Percentiles rank a stretch among this genome's conserved stretches.
Conservation (phyloP, 2,113 vertebrate species). For the Pitta sordida region DNA sequence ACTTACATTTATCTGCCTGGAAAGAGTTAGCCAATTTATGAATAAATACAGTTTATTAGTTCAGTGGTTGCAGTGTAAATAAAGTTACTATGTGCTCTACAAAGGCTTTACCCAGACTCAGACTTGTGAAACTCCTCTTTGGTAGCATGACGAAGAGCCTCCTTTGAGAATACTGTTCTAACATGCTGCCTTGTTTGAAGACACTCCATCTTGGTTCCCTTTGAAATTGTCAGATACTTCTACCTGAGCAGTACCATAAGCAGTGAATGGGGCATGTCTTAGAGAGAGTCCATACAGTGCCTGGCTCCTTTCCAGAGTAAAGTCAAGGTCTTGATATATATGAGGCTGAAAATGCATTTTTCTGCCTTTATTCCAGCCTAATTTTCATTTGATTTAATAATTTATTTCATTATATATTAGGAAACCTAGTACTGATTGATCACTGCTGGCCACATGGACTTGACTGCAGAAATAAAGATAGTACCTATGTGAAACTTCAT, state of each 20-base stretch:
- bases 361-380: not conserved
- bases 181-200: not conserved
- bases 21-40: not conserved
- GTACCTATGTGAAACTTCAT: not conserved
- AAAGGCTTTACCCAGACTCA: not conserved
- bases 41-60: not conserved
- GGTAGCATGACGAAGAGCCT: not conserved
- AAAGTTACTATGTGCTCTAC: not conserved
- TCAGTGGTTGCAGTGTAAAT: not conserved
- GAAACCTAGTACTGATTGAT: not conserved
- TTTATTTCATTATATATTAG: not conserved
- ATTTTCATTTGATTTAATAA: not conserved
- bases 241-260: not conserved
- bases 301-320: accelerated
- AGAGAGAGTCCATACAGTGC: not conserved
- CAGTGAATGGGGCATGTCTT: accelerated
- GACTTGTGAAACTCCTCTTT: not conserved
- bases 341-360: accelerated
- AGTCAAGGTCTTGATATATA: not conserved
- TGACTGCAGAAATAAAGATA: not conserved
- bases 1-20: not conserved
- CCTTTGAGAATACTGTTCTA: not conserved
- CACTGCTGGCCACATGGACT: not conserved
- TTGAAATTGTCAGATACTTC: not conserved
- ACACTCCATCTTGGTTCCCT: accelerated